Evolutionary conservation across 2,797 vertebrate species (phyloP).

Genomic region (Ctenopoma kingsleyae): DNA sequence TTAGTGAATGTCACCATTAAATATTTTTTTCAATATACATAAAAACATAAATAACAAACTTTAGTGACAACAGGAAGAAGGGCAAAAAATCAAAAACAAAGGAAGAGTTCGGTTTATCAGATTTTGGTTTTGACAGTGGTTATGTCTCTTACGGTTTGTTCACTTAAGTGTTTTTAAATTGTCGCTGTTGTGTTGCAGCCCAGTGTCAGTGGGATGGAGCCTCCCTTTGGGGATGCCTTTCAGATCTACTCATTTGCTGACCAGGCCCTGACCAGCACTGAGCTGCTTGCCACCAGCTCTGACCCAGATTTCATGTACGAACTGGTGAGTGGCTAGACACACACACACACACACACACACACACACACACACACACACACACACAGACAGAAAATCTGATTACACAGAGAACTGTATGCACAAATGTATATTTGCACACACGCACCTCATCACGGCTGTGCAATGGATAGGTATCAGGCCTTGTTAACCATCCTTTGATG

Average conservation of each 20-base stretch:
- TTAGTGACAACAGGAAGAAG: background rate
- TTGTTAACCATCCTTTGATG: constrained; percentile 22
- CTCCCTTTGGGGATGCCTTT: constrained; percentile 99
- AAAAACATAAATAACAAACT: no score
- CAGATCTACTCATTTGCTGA: constrained; percentile 97
- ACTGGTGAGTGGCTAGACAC: constrained; percentile 87
- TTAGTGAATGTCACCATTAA: background rate
- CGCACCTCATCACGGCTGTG: background rate
- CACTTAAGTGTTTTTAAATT: background rate
- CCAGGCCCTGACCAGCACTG: constrained; percentile 98
- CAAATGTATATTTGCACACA: background rate
- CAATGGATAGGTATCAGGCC: constrained; percentile 9
- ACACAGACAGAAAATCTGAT: background rate
- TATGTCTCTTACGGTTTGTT: background rate
- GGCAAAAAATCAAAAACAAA: background rate
- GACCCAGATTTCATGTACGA: constrained; percentile 99
- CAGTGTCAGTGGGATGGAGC: constrained; percentile 98
- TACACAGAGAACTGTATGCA: background rate
- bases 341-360: constrained; percentile 9
- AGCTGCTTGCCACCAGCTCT: constrained; percentile 95
- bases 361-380: background rate
- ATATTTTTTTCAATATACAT: no score
- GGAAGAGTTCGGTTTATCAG: background rate
- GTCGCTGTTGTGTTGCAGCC: constrained; percentile 82
- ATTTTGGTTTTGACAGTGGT: background rate